phyloP scores from a whole-genome alignment of 37 sponge, comb jelly and placozoan genomes.

The Dysidea cf. avara region DNA sequence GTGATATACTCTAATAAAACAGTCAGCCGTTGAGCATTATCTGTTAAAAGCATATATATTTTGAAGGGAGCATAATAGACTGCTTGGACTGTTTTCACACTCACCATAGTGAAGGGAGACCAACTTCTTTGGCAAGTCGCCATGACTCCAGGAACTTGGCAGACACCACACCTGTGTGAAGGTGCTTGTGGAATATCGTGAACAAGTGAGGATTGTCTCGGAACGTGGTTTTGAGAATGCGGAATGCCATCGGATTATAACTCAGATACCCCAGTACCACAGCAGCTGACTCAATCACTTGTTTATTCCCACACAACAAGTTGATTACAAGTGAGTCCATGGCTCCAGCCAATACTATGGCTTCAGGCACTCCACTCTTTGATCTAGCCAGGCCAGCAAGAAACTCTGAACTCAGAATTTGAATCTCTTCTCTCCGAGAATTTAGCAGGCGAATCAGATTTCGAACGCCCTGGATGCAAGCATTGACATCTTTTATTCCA shows the following conservation, averaged over 20 bases:
- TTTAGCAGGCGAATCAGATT: conserved; percentile 40
- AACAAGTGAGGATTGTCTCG: conserved; percentile 66
- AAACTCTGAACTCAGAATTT: conserved; percentile 57
- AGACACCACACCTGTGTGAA: conserved; percentile 33
- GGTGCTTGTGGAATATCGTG: conserved; percentile 30
- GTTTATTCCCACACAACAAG: conserved; percentile 31
- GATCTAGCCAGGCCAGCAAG: conserved; percentile 63
- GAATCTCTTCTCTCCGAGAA: conserved; percentile 43
- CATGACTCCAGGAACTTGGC: conserved; percentile 49
- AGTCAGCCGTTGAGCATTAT: not conserved
- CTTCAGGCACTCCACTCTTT: conserved; percentile 51
- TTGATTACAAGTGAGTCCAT: conserved; percentile 56
- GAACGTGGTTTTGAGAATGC: conserved; percentile 60
- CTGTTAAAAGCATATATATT: no score
- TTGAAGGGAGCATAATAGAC: no score
- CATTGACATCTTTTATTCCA: conserved; percentile 37
- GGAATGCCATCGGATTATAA: conserved; percentile 48
- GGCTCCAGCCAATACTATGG: conserved; percentile 70
- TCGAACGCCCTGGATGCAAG: conserved; percentile 48
- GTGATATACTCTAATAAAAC: no score
- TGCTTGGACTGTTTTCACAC: no score
- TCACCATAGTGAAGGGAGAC: conserved; percentile 66
- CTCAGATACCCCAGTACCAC: conserved; percentile 81
- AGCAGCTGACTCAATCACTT: conserved; percentile 49
- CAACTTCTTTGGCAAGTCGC: conserved; percentile 23